Evolutionary conservation across 2,113 vertebrate genomes (phyloP).

Genomic region (Leucopsar rothschildi): DNA sequence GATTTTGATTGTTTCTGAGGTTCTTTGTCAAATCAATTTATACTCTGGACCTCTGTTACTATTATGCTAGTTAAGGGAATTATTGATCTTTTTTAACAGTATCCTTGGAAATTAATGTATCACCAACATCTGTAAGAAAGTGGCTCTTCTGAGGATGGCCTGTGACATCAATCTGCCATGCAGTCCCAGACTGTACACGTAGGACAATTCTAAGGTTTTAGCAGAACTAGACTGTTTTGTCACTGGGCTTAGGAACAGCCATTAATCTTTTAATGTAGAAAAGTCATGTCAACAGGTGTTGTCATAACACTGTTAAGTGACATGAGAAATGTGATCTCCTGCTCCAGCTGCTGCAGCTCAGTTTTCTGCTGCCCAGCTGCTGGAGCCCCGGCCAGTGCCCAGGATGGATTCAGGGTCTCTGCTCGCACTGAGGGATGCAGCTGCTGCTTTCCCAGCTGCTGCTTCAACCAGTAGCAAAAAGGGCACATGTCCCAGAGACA

Average conservation of each 20-base stretch:
- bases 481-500: neutral
- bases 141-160: neutral
- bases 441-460: neutral
- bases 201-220: neutral
- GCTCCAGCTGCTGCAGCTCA: neutral
- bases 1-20: neutral
- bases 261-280: neutral
- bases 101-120: neutral
- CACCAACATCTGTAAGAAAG: neutral
- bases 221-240: neutral
- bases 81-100: neutral
- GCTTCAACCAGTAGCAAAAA: neutral
- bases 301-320: neutral
- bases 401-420: neutral
- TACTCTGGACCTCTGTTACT: neutral
- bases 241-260: neutral
- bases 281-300: neutral
- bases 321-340: neutral
- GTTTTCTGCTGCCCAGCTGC: neutral
- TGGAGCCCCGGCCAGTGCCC: neutral
- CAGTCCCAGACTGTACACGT: rapidly evolving
- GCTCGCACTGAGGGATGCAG: neutral
- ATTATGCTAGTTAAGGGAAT: neutral
- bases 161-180: neutral
- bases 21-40: neutral